phyloP scores from a whole-genome alignment of 2,797 vertebrate species.

The Mus caroli region DNA sequence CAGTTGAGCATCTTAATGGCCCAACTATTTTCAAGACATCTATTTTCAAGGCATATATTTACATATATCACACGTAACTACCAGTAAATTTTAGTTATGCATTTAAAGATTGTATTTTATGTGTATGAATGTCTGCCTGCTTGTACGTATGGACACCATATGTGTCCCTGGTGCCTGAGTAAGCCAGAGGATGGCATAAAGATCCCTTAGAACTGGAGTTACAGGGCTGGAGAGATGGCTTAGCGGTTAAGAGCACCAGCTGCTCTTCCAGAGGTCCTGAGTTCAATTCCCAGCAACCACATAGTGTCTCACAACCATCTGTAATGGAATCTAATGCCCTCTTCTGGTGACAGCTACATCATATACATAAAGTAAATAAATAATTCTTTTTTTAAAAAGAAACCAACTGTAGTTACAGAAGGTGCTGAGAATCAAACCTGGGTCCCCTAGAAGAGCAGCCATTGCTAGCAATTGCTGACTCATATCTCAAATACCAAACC shows the following conservation, averaged over 20 bases:
- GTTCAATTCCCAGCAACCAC: too few relatives aligned
- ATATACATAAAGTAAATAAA: too few relatives aligned
- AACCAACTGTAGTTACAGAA: too few relatives aligned
- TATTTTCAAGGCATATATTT: constrained; percentile 36
- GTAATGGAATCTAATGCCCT: too few relatives aligned
- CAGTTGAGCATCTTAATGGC: neutral
- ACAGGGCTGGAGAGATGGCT: too few relatives aligned
- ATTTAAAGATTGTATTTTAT: neutral
- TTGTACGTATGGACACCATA: neutral
- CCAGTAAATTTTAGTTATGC: constrained; percentile 33
- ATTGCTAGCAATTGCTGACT: neutral
- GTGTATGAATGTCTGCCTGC: too few relatives aligned
- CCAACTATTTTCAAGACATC: neutral
- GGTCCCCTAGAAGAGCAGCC: neutral
- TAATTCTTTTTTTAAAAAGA: too few relatives aligned
- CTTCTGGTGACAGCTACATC: too few relatives aligned
- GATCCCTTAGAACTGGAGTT: neutral
- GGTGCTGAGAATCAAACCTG: neutral
- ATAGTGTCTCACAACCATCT: too few relatives aligned
- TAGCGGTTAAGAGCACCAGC: too few relatives aligned
- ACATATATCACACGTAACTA: constrained; percentile 51
- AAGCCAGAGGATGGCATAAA: neutral
- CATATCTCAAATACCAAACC: neutral
- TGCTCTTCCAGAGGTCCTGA: too few relatives aligned
- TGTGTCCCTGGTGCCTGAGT: neutral